phyloP scores from a whole-genome alignment of 2,113 vertebrate genomes.

The Tychaedon coryphoeus region DNA sequence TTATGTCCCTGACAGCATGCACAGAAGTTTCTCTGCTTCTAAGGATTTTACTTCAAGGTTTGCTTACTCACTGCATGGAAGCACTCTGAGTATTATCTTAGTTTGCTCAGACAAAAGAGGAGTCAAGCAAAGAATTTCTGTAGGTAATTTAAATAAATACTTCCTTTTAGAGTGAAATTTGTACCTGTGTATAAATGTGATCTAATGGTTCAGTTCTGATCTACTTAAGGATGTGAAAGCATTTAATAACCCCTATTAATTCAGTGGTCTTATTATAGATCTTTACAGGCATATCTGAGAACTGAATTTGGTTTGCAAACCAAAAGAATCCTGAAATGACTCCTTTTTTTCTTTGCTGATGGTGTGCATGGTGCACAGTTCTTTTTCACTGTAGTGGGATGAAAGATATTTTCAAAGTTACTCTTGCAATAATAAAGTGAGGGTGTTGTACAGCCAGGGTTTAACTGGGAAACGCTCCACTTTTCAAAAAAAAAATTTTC shows the following conservation, averaged over 20 bases:
- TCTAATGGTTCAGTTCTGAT: not conserved
- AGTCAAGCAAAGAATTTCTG: not conserved
- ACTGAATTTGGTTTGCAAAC: not conserved
- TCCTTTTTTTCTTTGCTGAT: not conserved
- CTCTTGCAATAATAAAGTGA: not conserved
- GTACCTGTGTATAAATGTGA: not conserved
- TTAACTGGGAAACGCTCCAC: not conserved
- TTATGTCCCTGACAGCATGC: not conserved
- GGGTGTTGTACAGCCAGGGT: not conserved
- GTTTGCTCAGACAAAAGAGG: not conserved
- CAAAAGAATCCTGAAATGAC: not conserved
- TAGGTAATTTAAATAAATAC: not conserved
- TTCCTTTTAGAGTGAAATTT: not conserved
- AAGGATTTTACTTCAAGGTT: not conserved
- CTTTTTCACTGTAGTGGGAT: not conserved
- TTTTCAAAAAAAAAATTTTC: not conserved
- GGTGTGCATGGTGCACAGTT: not conserved
- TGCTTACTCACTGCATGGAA: not conserved
- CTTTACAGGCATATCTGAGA: not conserved
- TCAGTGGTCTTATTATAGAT: not conserved
- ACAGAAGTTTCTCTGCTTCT: not conserved
- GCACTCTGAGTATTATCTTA: not conserved
- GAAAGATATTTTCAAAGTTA: not conserved
- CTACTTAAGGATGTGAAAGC: not conserved
- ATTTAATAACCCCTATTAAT: not conserved